Evolutionary conservation across 2,797 vertebrate species (phyloP).

Genomic region (Melanotaenia trifasciata): DNA sequence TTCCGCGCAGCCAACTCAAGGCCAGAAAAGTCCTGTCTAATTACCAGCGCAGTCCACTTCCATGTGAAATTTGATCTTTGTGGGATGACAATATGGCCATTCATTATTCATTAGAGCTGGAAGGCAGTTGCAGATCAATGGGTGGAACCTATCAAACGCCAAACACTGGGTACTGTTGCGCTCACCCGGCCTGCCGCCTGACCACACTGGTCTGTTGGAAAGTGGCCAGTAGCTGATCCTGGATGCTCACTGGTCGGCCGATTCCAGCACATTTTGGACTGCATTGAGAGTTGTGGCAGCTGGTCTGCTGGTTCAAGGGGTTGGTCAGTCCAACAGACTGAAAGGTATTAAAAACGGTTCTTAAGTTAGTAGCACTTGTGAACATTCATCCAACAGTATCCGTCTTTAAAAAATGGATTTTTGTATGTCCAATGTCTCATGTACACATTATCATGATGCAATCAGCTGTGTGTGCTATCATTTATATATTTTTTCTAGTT

Average conservation of each 20-base stretch:
- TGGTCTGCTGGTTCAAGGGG: conserved; percentile 24
- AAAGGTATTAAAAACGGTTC: conserved; percentile 6
- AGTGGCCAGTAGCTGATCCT: conserved; percentile 22
- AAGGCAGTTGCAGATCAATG: conserved; percentile 78
- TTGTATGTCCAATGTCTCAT: background rate
- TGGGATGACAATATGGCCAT: conserved; percentile 81
- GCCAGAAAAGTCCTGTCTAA: conserved; percentile 68
- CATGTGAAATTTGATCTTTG: conserved; percentile 82
- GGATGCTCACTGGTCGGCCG: conserved; percentile 10
- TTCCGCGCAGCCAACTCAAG: conserved; percentile 41
- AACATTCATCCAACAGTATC: background rate
- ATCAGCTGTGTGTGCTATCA: background rate
- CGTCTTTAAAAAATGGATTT: background rate
- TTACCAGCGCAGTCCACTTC: conserved; percentile 70
- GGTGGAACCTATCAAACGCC: conserved; percentile 73
- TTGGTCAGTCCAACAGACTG: conserved; percentile 10
- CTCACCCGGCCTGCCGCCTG: conserved; percentile 44
- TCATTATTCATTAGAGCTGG: conserved; percentile 84
- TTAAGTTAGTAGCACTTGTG: background rate
- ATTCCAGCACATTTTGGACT: conserved; percentile 26
- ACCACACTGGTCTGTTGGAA: conserved; percentile 52
- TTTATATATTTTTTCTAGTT: conserved; percentile 40
- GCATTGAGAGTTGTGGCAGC: conserved; percentile 11
- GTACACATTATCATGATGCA: background rate
- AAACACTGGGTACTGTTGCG: conserved; percentile 59